Evolutionary conservation across 2,888 invertebrate species (phyloP), one percentile per base, ranked within the genome.

Genomic region (Dromius quadrimaculatus): DNA sequence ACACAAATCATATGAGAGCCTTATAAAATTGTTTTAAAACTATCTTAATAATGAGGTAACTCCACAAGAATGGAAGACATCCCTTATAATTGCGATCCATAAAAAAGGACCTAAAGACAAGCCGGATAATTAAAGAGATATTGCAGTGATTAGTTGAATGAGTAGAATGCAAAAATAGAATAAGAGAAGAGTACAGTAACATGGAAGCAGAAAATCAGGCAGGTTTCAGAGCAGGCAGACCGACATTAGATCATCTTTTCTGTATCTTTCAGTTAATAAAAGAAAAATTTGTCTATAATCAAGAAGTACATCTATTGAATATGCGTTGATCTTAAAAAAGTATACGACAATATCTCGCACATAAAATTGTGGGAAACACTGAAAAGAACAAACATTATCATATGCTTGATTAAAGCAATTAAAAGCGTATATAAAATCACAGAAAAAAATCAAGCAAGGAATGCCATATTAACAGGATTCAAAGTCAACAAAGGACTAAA

Each of bases 141-240:
- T 50, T 5, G 5, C 11, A 2, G 22, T 23, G 9, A 50, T 13
- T 5, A 50, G 50, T n/a, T 11, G 23, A 2, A 22, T 50, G 5
- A 50, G 50, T 13, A 50, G 28, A 50, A 22, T 50, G n/a, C 23
- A 50, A 50, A 50, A 23, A 1, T 9, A 5, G 9, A 45, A 45
- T 45, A 2, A 8, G 23, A 28, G 9, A 28, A 8, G 50, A 50
- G 1, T 50, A 50, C 23, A 22, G 13, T 6, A 6, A 50, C 6
- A 28, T 50, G 50, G 50, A 50, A 50, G 50, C 50, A 23, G 50
- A 50, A 23, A 28, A 50, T 9, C 23, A 50, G 23, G 50, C 50
- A 4, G 50, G 50, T 1, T 50, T 50, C 23, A 2, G 50, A 50
- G 50, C 50, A 28, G 23, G 50, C 8, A 50, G 50, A 50, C 11